Conservation (phyloP, 2,888 invertebrate genomes). For the Hirtodrosophila histrioides region DNA sequence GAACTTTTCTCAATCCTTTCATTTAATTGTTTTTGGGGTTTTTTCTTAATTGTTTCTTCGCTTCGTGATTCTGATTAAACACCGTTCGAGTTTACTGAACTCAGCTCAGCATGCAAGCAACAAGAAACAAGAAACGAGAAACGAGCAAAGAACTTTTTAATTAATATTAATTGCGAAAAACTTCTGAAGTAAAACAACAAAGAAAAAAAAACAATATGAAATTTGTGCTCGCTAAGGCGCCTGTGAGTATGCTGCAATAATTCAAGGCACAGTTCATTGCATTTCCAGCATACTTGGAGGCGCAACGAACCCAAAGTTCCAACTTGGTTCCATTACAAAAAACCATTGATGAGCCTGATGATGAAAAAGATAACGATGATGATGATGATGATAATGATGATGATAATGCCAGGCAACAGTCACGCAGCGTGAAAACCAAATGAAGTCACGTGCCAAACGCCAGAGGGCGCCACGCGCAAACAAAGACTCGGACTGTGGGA, state of each 20-base stretch:
- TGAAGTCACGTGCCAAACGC: conserved; percentile 69
- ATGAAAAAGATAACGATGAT: conserved; percentile 19
- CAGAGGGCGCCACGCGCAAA: conserved; percentile 44
- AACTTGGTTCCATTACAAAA: not conserved
- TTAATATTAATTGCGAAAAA: conserved; percentile 54
- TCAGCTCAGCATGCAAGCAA: conserved; percentile 14
- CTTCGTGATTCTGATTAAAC: conserved; percentile 9
- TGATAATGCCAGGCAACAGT: conserved; percentile 3
- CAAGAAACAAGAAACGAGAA: too few relatives aligned
- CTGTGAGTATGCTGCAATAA: conserved; percentile 29
- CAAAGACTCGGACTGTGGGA: not conserved
- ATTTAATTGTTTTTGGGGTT: not conserved
- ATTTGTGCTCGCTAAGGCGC: not conserved
- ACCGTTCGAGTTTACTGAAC: conserved; percentile 29
- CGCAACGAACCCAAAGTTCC: conserved; percentile 18
- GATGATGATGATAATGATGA: conserved; percentile 4
- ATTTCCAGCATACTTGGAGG: conserved; percentile 26
- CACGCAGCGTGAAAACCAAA: conserved; percentile 48
- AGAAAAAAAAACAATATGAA: not conserved
- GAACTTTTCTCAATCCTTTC: conserved; percentile 8
- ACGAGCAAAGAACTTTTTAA: conserved; percentile 55
- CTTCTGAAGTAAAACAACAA: not conserved
- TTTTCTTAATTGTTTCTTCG: not conserved
- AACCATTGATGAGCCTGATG: too few relatives aligned
- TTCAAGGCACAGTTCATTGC: conserved; percentile 37